Conservation (phyloP, 2,797 vertebrate species). For the Halcyon chelicuti region DNA sequence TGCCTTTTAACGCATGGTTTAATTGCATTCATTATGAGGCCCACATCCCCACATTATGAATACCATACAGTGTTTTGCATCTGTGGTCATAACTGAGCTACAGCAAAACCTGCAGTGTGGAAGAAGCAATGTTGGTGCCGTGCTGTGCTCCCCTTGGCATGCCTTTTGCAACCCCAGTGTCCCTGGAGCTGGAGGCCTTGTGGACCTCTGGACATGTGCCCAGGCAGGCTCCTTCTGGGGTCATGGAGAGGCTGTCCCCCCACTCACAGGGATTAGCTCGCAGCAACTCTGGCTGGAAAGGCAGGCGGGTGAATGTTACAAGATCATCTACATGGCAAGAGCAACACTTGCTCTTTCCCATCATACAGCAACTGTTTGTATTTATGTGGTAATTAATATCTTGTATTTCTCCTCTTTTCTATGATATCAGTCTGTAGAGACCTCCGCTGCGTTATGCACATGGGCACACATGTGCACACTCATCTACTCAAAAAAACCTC, state of each 20-base stretch:
- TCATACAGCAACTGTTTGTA: background rate
- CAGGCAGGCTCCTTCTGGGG: background rate
- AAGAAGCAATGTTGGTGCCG: background rate
- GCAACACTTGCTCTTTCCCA: background rate
- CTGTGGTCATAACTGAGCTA: background rate
- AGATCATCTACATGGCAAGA: background rate
- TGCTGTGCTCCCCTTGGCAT: too few relatives aligned
- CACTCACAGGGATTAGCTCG: fast-evolving
- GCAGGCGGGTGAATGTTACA: background rate
- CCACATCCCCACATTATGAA: conserved; percentile 1
- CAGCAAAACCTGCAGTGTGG: background rate
- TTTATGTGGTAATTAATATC: background rate
- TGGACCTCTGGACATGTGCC: background rate
- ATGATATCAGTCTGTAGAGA: background rate
- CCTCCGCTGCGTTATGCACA: background rate
- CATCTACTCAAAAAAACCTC: background rate
- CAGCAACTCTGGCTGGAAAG: background rate
- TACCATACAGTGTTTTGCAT: conserved; percentile 17
- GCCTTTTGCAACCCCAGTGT: too few relatives aligned
- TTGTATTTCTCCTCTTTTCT: background rate
- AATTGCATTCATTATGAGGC: conserved; percentile 37
- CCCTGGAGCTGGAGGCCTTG: too few relatives aligned
- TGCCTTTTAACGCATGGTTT: background rate
- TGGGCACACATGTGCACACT: background rate
- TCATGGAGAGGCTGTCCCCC: fast-evolving